Conservation (phyloP, 2,113 vertebrate species). For the Empidonax alnorum region DNA sequence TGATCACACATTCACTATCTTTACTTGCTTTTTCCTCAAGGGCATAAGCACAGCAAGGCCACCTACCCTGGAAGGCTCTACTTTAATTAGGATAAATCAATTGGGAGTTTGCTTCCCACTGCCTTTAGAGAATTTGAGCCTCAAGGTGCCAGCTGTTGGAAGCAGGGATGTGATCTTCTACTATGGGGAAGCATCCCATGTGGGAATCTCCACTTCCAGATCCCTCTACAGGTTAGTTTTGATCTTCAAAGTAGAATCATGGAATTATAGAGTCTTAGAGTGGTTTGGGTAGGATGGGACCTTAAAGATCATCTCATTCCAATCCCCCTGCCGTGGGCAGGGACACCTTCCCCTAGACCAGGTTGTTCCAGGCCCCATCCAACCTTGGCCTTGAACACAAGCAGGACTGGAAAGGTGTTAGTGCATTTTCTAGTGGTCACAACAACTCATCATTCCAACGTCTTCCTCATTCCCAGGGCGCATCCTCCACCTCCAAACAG, state of each 20-base stretch:
- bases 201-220: not conserved
- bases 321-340: not conserved
- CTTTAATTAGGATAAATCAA: not conserved
- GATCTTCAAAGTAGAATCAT: not conserved
- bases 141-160: not conserved
- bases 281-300: not conserved
- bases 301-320: accelerated
- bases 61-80: not conserved
- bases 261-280: not conserved
- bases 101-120: not conserved
- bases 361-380: not conserved
- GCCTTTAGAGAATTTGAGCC: not conserved
- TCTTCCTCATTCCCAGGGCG: not conserved
- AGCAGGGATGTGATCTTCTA: not conserved
- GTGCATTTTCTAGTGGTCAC: not conserved
- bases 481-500: not conserved
- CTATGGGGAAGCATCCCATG: not conserved
- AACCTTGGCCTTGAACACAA: not conserved
- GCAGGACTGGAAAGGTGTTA: not conserved
- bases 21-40: not conserved
- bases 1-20: not conserved
- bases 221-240: not conserved
- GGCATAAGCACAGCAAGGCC: not conserved
- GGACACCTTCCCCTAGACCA: not conserved
- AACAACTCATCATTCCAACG: not conserved